Evolutionary conservation across 2,888 invertebrate species (phyloP).

Genomic region (Eupithecia subfuscata): DNA sequence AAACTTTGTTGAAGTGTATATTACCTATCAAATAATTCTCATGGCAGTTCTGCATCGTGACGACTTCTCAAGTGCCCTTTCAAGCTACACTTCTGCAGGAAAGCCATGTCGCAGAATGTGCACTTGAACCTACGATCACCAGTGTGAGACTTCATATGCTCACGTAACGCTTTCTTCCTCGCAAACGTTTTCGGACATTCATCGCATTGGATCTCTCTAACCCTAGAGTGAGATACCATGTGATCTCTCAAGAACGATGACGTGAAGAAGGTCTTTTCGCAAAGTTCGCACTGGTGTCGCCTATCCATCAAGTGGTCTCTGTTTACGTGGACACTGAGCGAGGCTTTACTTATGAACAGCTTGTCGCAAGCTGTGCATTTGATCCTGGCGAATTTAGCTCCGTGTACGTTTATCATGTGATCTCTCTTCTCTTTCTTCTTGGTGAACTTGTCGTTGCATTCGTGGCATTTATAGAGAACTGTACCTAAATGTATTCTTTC

Average conservation of each 20-base stretch:
- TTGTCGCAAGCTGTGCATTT: slow-evolving; percentile 57
- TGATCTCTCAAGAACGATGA: slow-evolving; percentile 51
- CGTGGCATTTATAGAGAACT: slow-evolving; percentile 59
- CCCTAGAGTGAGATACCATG: slow-evolving; percentile 52
- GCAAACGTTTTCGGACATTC: slow-evolving; percentile 50
- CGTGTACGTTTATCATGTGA: slow-evolving; percentile 39
- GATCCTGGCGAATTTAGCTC: slow-evolving; percentile 38
- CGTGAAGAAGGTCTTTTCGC: slow-evolving; percentile 53
- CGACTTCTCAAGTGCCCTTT: slow-evolving; percentile 38
- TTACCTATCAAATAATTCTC: neutral
- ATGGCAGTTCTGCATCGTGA: slow-evolving; percentile 33
- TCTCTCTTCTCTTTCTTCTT: slow-evolving; percentile 46
- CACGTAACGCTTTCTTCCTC: slow-evolving; percentile 45
- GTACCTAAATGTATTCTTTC: slow-evolving; percentile 62
- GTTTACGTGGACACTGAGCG: slow-evolving; percentile 51
- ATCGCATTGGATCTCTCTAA: slow-evolving; percentile 48
- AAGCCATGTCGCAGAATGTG: slow-evolving; percentile 52
- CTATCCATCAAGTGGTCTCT: slow-evolving; percentile 62
- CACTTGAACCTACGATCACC: slow-evolving; percentile 50
- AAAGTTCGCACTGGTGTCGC: slow-evolving; percentile 49
- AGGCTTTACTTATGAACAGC: slow-evolving; percentile 45
- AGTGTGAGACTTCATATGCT: slow-evolving; percentile 47
- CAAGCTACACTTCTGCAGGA: slow-evolving; percentile 47
- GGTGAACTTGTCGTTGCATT: slow-evolving; percentile 55
- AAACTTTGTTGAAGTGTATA: neutral